Evolutionary conservation across 2,113 vertebrate species (phyloP), one percentile per base, ranked within the genome.

Genomic region (Brachypodius melanocephalos): DNA sequence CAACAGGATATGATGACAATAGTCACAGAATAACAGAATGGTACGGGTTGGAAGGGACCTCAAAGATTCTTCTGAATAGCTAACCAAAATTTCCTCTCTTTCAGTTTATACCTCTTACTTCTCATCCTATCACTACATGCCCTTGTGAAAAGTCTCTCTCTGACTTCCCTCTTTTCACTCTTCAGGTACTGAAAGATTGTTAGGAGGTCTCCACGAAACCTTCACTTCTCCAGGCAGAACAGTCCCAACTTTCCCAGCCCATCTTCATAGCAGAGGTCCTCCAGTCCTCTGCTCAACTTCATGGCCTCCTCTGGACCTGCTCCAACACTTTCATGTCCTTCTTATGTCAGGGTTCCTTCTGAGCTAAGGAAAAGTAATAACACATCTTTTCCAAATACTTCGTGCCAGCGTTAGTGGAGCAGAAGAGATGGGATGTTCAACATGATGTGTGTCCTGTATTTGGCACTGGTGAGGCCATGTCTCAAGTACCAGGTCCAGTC

Each of bases 401-500:
- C 12, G 16, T 9, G 34, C 24, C 14, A 9, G 10, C 8, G 26
- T 5, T 4, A 17, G 1, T 0, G 13, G 14, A 4, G 22, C 2
- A 3, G 34, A 29, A 17, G 2, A 4, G 6, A 43, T 3, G 4
- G 5, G 34, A 16, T 2, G 7, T 10, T 26, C 38, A 28, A 42
- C 2, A 7, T 10, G 8, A 1, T 21, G 15, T 15, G 1, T 3
- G 2, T 36, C 17, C 9, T 59, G 38, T 32, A 28, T 38, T 55
- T 0, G 0, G 26, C 26, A 32, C 31, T 42, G 34, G 5, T 49
- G 26, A 65, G 8, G 43, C 14, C 36, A 49, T 12, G 8, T 9
- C 29, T 43, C 1, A 0, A 58, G 32, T 22, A 7, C 31, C 5
- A 32, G 13, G 14, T 5, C 36, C 34, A 57, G 9, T 57, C 42